These are phyloP conservation scores for Urocynchramus pylzowi DNA, from an alignment of 2,113 vertebrate genomes.

Conservation along the genomic window DNA sequence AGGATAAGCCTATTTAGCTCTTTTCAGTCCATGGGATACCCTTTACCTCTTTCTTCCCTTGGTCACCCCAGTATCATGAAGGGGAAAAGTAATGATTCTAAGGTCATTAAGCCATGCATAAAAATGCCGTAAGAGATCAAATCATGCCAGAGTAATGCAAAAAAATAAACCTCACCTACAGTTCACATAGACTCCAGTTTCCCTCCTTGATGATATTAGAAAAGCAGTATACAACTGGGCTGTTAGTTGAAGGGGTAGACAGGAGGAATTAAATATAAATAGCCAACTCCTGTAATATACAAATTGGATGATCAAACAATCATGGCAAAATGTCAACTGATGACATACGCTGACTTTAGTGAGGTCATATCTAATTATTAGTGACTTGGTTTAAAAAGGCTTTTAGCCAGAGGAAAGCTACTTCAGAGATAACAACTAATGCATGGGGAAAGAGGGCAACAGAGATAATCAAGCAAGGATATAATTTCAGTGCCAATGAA, in stretches of 20 bases:
- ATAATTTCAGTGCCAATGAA: neutral
- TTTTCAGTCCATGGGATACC: constrained; percentile 62
- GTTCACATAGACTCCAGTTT: constrained; percentile 20
- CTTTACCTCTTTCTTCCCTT: constrained; percentile 49
- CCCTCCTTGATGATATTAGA: neutral
- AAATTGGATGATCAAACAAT: constrained; percentile 42
- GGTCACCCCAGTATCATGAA: constrained; percentile 19
- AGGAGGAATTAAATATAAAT: constrained; percentile 25
- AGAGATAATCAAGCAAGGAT: neutral
- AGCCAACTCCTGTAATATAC: constrained; percentile 24
- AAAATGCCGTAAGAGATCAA: constrained; percentile 56
- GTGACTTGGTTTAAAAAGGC: neutral
- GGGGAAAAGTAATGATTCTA: constrained; percentile 49
- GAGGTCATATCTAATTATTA: constrained; percentile 37
- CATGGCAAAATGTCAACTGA: constrained; percentile 35
- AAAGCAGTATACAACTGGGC: neutral
- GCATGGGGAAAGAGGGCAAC: neutral
- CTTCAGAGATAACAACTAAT: constrained; percentile 38
- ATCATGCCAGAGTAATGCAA: constrained; percentile 41
- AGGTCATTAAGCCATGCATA: constrained; percentile 65
- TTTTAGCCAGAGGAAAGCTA: neutral
- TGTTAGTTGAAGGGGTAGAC: neutral
- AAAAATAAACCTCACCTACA: neutral
- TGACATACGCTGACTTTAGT: neutral
- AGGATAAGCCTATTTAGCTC: constrained; percentile 63